phyloP scores from a whole-genome alignment of 2,888 invertebrate species.

The Luperina testacea region DNA sequence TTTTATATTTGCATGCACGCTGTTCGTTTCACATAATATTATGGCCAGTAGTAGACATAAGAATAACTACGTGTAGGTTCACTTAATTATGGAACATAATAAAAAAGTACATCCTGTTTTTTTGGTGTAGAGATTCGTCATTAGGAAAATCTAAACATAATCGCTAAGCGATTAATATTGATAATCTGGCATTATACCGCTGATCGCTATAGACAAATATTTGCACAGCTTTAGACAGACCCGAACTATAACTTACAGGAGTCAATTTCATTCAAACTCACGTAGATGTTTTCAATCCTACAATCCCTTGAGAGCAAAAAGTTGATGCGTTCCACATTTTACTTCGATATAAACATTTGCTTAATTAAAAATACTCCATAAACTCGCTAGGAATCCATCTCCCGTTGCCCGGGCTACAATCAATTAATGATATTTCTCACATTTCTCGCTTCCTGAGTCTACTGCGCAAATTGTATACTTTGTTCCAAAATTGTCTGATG shows the following conservation, averaged over 20 bases:
- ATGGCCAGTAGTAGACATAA: not conserved
- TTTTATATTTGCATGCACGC: constrained; percentile 1
- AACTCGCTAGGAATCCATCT: constrained; percentile 44
- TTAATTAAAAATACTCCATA: constrained; percentile 45
- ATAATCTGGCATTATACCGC: not conserved
- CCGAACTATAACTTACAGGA: not conserved
- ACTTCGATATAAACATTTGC: constrained; percentile 35
- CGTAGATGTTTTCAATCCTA: not conserved
- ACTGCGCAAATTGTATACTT: constrained; percentile 13
- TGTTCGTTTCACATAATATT: not conserved
- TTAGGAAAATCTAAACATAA: not conserved
- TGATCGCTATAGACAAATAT: not conserved
- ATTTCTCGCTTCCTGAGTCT: constrained; percentile 47
- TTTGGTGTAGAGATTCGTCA: not conserved
- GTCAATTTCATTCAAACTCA: not conserved
- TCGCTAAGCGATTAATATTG: not conserved
- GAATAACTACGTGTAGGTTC: not conserved
- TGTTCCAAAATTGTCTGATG: not conserved
- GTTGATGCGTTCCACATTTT: constrained; percentile 22
- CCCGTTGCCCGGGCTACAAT: constrained; percentile 50
- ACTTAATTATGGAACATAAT: not conserved
- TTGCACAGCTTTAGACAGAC: not conserved
- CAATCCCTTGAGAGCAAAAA: constrained; percentile 15
- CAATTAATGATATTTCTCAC: constrained; percentile 60
- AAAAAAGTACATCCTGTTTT: not conserved